These are phyloP conservation scores for Dendrolimus pini DNA, from an alignment of 2,888 invertebrate genomes.

Conservation along the genomic window DNA sequence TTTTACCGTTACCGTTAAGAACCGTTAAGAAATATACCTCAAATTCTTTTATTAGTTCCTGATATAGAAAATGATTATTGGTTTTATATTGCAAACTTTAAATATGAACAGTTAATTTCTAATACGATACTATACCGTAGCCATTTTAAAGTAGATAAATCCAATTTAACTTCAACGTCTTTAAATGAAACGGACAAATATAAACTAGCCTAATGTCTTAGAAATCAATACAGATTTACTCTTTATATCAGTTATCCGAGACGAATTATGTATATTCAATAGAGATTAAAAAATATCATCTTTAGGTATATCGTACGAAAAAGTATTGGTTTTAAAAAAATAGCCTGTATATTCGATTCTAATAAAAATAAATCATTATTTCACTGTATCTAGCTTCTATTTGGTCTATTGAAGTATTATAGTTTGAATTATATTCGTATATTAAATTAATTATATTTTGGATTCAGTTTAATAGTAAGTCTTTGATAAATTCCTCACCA, in stretches of 20 bases:
- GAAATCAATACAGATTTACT: constrained; percentile 49
- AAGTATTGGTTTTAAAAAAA: constrained; percentile 18
- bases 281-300: constrained; percentile 34
- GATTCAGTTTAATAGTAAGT: constrained; percentile 4
- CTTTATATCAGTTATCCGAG: constrained; percentile 19
- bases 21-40: too few species aligned
- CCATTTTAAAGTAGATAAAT: too few species aligned
- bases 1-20: too few species aligned
- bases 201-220: constrained; percentile 4
- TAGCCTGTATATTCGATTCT: constrained; percentile 35
- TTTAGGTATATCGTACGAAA: constrained; percentile 16
- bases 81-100: too few species aligned
- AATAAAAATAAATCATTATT: constrained; percentile 27
- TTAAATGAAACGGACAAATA: constrained; percentile 2
- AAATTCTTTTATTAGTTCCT: too few species aligned
- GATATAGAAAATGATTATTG: too few species aligned
- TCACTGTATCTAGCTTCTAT: constrained; percentile 44
- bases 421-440: constrained; percentile 13
- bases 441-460: constrained; percentile 17
- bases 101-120: too few species aligned
- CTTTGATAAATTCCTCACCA: background rate
- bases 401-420: constrained; percentile 35
- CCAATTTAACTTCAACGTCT: too few species aligned
- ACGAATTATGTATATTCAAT: constrained; percentile 10
- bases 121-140: too few species aligned